Evolutionary conservation across 2,797 vertebrate genomes (phyloP), one percentile per base, ranked within the genome.

Genomic region (Nothura maculosa): DNA sequence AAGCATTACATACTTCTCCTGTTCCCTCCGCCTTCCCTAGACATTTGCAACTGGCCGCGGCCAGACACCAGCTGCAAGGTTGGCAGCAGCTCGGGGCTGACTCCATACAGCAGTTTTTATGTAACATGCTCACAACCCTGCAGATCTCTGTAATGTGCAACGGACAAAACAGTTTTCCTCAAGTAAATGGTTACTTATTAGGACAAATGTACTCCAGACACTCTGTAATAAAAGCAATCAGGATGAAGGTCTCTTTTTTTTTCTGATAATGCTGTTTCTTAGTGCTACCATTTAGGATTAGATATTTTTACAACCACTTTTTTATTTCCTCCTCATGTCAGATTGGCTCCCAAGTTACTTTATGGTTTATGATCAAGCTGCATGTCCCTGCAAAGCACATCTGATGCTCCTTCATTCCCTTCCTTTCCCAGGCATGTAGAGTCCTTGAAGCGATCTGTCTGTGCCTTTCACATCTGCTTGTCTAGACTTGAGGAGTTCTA

Each of bases 51-150:
- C 22, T 81, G 76, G 66, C 73, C 17, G 43, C 48, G 57, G 5
- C 14, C 34, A 82, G 68, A 85, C 27, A 54, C 66, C 91, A 93
- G 82, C 62, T 87, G 74, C 32, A 54, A 91, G 62, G 48, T 0
- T 85, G 80, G 76, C 69, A 80, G 62, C 27, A 94, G 24, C 17
- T 87, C 63, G 92, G 43, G 43, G 75, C 34, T 85, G 76, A 85
- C 27, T 32, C 19, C 5, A 0, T 27, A 45, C 21, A 42, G 16
- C 79, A 70, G 16, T 11, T 89, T 61, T 78, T 63, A 45, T 62
- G 52, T 30, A 68, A 78, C 30, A n/a, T 9, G 25, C 62, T 78
- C 77, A 27, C 16, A 72, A 24, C 17, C n/a, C 34, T 40, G 38
- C n/a, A 85, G 54, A 68, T 13, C 42, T 66, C 73, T n/a, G 36